These are phyloP conservation scores for Laspeyria flexula DNA, from an alignment of 2,888 invertebrate genomes.

Conservation along the genomic window DNA sequence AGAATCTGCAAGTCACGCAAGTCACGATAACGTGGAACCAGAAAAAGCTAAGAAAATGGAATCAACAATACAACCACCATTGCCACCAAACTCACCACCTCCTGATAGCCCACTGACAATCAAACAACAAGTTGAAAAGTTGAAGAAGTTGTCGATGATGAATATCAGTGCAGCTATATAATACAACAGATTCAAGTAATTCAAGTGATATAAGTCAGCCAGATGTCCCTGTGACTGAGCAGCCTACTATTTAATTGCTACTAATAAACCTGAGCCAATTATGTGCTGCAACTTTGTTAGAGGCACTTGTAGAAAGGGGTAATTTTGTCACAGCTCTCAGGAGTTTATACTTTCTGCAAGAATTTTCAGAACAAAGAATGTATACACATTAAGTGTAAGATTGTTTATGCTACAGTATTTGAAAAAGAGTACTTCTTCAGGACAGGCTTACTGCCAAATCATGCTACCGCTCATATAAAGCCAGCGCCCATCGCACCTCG, in stretches of 20 bases:
- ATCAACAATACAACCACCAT: conserved; percentile 44
- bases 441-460: conserved; percentile 62
- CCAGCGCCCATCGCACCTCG: too few species aligned
- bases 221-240: not conserved
- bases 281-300: conserved; percentile 70
- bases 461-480: conserved; percentile 58
- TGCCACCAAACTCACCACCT: conserved; percentile 61
- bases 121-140: too few species aligned
- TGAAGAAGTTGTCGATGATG: conserved; percentile 56
- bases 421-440: conserved; percentile 68
- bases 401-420: conserved; percentile 69
- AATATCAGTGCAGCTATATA: not conserved
- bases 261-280: conserved; percentile 17
- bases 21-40: not conserved
- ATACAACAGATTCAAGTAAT: too few species aligned
- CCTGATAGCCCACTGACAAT: conserved; percentile 33
- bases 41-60: not conserved
- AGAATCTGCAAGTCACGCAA: not conserved
- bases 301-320: conserved; percentile 63
- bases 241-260: not conserved
- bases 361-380: conserved; percentile 67
- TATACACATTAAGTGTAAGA: conserved; percentile 59
- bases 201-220: not conserved
- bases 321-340: conserved; percentile 59
- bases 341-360: conserved; percentile 68